Evolutionary conservation across 2,797 vertebrate genomes (phyloP).

Genomic region (Gymnopithys bicolor): DNA sequence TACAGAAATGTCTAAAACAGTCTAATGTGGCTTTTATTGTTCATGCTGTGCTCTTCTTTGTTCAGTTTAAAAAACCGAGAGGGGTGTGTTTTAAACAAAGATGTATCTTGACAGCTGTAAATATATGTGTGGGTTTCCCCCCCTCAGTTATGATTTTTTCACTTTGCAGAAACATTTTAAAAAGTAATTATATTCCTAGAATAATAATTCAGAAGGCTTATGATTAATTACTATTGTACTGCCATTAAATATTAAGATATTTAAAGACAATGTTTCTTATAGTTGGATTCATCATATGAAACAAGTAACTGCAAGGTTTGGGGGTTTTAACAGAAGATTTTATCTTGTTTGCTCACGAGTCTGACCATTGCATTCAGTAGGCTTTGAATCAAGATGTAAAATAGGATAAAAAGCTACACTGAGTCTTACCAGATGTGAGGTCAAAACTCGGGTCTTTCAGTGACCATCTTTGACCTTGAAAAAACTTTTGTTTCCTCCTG

Average conservation of each 20-base stretch:
- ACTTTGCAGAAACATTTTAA: not conserved
- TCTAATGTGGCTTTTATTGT: not conserved
- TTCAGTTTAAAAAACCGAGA: not conserved
- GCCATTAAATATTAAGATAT: conserved; percentile 7
- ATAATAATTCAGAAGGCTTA: not conserved
- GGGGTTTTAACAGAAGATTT: not conserved
- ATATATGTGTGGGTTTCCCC: not conserved
- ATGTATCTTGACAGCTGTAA: not conserved
- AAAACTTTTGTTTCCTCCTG: not conserved
- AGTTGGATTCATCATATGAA: not conserved
- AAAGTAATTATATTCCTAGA: not conserved
- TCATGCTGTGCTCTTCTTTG: not conserved
- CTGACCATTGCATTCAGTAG: not conserved
- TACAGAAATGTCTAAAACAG: not conserved
- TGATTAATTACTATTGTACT: conserved; percentile 7
- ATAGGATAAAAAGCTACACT: not conserved
- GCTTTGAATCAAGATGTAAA: not conserved
- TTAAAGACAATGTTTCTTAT: not conserved
- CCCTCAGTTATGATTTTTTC: not conserved
- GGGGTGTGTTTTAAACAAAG: not conserved
- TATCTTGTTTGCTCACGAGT: not conserved
- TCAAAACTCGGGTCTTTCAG: not conserved
- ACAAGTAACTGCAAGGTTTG: not conserved
- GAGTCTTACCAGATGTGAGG: not conserved
- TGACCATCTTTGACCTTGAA: not conserved